Evolutionary conservation across 2,113 vertebrate genomes (phyloP).

Genomic region (Corythornis cristatus): DNA sequence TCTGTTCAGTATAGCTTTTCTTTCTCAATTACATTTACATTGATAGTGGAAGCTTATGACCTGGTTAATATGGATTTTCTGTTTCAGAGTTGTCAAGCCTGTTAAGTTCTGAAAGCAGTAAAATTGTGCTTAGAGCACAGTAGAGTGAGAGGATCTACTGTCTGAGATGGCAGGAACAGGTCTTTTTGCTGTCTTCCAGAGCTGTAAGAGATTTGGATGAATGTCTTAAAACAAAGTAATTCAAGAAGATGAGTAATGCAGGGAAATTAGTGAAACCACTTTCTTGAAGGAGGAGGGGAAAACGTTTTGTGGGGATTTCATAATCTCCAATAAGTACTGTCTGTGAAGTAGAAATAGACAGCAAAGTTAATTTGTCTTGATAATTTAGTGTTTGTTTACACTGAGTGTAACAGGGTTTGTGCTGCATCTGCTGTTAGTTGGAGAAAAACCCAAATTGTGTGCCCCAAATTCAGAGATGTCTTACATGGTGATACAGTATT

Average conservation of each 20-base stretch:
- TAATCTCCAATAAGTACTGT: not conserved
- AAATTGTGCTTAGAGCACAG: not conserved
- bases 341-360: not conserved
- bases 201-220: not conserved
- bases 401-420: not conserved
- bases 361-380: not conserved
- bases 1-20: slow-evolving; percentile 23
- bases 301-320: not conserved
- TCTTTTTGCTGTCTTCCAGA: slow-evolving; percentile 56
- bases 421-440: not conserved
- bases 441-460: not conserved
- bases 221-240: not conserved
- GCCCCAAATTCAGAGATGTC: not conserved
- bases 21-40: slow-evolving; percentile 28
- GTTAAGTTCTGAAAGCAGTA: slow-evolving; percentile 19
- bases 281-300: not conserved
- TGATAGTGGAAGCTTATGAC: not conserved
- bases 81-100: not conserved
- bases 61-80: slow-evolving; percentile 15
- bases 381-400: slow-evolving; percentile 11
- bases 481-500: not conserved
- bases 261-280: not conserved
- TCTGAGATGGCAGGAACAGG: not conserved
- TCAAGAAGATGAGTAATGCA: not conserved
- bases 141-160: not conserved